Base-by-base conservation (phyloP, 2,888 invertebrate genomes). In the Nymphalis polychloros region DNA sequence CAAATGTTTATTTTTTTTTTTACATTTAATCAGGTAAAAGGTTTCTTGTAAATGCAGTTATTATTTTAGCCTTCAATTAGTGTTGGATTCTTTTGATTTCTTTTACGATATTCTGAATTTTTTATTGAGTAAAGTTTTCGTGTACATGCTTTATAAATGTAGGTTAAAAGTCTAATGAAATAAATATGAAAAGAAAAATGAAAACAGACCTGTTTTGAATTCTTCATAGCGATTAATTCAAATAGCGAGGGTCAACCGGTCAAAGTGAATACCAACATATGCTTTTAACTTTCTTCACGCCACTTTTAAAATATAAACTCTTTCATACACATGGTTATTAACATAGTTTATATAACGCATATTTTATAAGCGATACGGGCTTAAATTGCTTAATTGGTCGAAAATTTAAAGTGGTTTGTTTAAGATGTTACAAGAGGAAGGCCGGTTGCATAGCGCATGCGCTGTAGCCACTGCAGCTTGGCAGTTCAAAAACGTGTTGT, bases 391-490 rank as follows among this genome's bases (percentile, higher is more conserved):
- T 76, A 70, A 72, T 65, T 59, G 49, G 67, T 53, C 59, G 62
- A 71, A 69, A 76, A 67, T 66, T 63, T 68, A 77, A 76, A 72
- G 71, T 79, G 74, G 77, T 73, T 61, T 72, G 72, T 70, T 74
- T 74, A 80, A 80, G 81, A 82, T 82, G 83, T 74, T 83, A 75
- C 72, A 72, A 81, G 81, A 82, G 78, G 77, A 81, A 81, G 80
- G 84, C 77, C 84, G 83, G 83, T 85, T 87, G 87, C 84, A 86
- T 72, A 67, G 79, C 90, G 92, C 92, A 85, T 84, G 91, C 91
- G 91, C 77, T 69, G 70, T 79, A 64, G 70, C 73, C 81, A 84
- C 83, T 91, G 91, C 91, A 91, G 90, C 85, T 86, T 81, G 81
- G 81, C 81, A 80, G 77, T 81, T 83, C 82, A 79, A 81, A 82